Evolutionary conservation across 2,888 invertebrate genomes (phyloP).

Genomic region (Leptodirus hochenwartii): DNA sequence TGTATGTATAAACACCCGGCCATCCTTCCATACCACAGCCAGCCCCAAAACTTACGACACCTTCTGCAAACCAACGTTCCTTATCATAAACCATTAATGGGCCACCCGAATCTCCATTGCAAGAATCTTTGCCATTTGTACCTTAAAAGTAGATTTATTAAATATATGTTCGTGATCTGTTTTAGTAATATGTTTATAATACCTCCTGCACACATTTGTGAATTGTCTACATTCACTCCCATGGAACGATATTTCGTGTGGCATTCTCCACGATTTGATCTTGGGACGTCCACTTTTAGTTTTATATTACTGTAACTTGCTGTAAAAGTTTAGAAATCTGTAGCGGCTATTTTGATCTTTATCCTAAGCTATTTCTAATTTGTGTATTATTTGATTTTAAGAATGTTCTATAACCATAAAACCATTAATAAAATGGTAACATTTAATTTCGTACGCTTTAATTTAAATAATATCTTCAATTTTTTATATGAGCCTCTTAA

Average conservation of each 20-base stretch:
- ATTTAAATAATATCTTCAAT: too few relatives aligned
- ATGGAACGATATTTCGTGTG: slow-evolving; percentile 29
- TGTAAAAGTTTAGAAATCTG: too few relatives aligned
- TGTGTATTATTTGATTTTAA: too few relatives aligned
- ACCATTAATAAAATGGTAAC: too few relatives aligned
- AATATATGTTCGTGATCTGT: too few relatives aligned
- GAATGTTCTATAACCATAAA: too few relatives aligned
- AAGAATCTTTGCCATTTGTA: slow-evolving; percentile 48
- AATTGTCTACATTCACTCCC: slow-evolving; percentile 31
- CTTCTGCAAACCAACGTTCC: slow-evolving; percentile 38
- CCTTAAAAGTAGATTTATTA: too few relatives aligned
- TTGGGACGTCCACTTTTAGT: slow-evolving; percentile 40
- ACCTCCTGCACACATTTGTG: slow-evolving; percentile 60
- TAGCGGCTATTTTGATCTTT: slow-evolving; percentile 14
- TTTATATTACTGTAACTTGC: slow-evolving; percentile 36
- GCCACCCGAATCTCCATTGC: slow-evolving; percentile 65
- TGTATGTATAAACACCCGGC: slow-evolving; percentile 52
- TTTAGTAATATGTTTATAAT: too few relatives aligned
- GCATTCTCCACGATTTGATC: slow-evolving; percentile 35
- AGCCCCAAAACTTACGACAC: slow-evolving; percentile 50
- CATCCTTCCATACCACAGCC: slow-evolving; percentile 46
- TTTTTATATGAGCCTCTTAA: too few relatives aligned
- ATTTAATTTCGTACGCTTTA: too few relatives aligned
- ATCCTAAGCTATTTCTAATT: too few relatives aligned
- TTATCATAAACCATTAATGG: slow-evolving; percentile 43